These are phyloP conservation scores for Perca fluviatilis DNA, from an alignment of 2,113 vertebrate genomes.

Conservation along the genomic window DNA sequence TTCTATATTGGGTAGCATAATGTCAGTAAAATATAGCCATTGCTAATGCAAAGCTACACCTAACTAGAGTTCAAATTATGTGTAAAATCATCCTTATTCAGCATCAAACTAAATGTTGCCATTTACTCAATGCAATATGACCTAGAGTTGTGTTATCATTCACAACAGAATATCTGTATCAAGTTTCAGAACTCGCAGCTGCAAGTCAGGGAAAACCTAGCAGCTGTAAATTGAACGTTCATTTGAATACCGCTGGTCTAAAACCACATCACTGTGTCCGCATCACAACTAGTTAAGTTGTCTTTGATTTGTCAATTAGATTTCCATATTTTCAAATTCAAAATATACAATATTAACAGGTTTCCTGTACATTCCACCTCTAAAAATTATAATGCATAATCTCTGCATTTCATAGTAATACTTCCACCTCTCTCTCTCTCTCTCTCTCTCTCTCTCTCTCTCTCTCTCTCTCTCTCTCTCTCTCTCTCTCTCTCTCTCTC, in stretches of 20 bases:
- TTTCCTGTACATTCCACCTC: slow-evolving; percentile 84
- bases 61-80: slow-evolving; percentile 60
- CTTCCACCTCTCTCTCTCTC: too few relatives aligned
- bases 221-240: slow-evolving; percentile 9
- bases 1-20: slow-evolving; percentile 14
- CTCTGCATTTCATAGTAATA: slow-evolving; percentile 71
- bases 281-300: slow-evolving; percentile 57
- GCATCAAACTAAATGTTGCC: slow-evolving; percentile 46
- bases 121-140: slow-evolving; percentile 53
- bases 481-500: too few relatives aligned
- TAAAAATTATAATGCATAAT: slow-evolving; percentile 70
- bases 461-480: too few relatives aligned
- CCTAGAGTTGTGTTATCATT: slow-evolving; percentile 42
- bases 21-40: slow-evolving; percentile 54
- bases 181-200: slow-evolving; percentile 46
- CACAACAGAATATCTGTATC: slow-evolving; percentile 52
- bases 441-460: too few relatives aligned
- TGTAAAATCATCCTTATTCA: slow-evolving; percentile 69
- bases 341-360: slow-evolving; percentile 97
- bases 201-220: slow-evolving; percentile 59
- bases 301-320: slow-evolving; percentile 66
- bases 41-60: slow-evolving; percentile 53
- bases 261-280: slow-evolving; percentile 60
- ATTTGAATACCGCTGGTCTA: slow-evolving; percentile 30
- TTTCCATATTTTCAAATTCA: slow-evolving; percentile 86